These are phyloP conservation scores for Typhlichthys subterraneus DNA, from an alignment of 2,797 vertebrate species.

Conservation along the genomic window DNA sequence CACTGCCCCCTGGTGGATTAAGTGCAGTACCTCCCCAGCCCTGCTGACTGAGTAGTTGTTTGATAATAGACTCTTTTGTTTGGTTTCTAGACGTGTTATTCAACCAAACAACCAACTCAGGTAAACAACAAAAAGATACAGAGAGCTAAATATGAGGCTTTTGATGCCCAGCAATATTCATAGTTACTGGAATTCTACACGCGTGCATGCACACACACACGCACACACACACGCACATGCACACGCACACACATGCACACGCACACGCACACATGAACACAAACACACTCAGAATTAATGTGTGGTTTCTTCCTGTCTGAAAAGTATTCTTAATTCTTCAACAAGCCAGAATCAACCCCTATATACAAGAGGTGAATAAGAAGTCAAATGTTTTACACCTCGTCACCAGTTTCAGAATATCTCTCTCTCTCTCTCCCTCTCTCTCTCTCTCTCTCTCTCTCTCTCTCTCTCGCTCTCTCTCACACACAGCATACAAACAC, in stretches of 20 bases:
- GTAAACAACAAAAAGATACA: constrained; percentile 18
- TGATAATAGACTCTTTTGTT: constrained; percentile 53
- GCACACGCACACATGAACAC: constrained; percentile 7
- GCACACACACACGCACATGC: constrained; percentile 11
- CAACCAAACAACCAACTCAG: constrained; percentile 30
- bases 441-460: not conserved
- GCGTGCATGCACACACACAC: not conserved
- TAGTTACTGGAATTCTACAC: not conserved
- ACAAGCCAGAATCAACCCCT: constrained; percentile 67
- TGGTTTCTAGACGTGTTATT: constrained; percentile 45
- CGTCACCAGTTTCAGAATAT: constrained; percentile 21
- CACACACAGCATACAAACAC: constrained; percentile 22
- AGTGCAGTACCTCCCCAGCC: constrained; percentile 7
- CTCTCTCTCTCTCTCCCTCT: constrained; percentile 22
- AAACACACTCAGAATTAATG: constrained; percentile 21
- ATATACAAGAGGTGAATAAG: constrained; percentile 66
- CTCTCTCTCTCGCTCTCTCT: not conserved
- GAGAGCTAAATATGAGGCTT: constrained; percentile 1
- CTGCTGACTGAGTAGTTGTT: constrained; percentile 13
- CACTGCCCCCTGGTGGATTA: constrained; percentile 75
- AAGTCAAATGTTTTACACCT: constrained; percentile 74
- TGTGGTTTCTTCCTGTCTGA: constrained; percentile 47
- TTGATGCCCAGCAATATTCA: not conserved
- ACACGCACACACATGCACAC: constrained; percentile 15
- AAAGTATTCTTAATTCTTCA: constrained; percentile 36